Evolutionary conservation across 2,113 vertebrate species (phyloP).

Genomic region (Hiodon tergisus): DNA sequence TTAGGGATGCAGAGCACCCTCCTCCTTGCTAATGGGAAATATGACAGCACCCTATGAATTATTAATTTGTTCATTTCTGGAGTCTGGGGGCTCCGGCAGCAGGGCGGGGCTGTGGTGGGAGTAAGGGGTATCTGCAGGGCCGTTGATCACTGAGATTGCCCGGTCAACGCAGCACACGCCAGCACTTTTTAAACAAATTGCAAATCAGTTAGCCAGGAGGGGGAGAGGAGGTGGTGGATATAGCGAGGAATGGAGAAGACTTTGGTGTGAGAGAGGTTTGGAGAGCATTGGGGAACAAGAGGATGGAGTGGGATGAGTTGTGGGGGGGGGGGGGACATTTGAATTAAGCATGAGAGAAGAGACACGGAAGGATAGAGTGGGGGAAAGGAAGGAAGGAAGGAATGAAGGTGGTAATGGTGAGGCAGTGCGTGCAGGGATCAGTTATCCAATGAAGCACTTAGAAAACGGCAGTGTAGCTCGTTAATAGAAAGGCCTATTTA

Average conservation of each 20-base stretch:
- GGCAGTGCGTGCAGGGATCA: background rate
- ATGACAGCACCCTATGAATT: conserved; percentile 1
- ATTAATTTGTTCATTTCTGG: conserved; percentile 10
- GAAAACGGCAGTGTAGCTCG: background rate
- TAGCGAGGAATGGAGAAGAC: background rate
- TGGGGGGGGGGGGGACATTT: background rate
- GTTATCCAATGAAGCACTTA: background rate
- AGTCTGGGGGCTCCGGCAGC: background rate
- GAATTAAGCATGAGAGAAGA: background rate
- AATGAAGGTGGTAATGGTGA: background rate
- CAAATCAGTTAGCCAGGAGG: background rate
- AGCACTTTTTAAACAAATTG: conserved; percentile 14
- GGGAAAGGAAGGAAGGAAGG: background rate
- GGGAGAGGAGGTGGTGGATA: background rate
- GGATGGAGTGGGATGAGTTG: background rate
- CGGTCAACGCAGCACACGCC: background rate
- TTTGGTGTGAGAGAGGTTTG: background rate
- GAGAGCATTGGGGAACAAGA: background rate
- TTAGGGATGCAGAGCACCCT: background rate
- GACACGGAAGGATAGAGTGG: background rate
- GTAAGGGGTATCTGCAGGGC: background rate
- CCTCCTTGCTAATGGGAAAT: background rate
- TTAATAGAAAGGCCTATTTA: conserved; percentile 9
- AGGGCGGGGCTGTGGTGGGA: background rate
- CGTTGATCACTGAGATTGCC: conserved; percentile 4